phyloP scores from a whole-genome alignment of 2,113 vertebrate species.

The Athene cunicularia region DNA sequence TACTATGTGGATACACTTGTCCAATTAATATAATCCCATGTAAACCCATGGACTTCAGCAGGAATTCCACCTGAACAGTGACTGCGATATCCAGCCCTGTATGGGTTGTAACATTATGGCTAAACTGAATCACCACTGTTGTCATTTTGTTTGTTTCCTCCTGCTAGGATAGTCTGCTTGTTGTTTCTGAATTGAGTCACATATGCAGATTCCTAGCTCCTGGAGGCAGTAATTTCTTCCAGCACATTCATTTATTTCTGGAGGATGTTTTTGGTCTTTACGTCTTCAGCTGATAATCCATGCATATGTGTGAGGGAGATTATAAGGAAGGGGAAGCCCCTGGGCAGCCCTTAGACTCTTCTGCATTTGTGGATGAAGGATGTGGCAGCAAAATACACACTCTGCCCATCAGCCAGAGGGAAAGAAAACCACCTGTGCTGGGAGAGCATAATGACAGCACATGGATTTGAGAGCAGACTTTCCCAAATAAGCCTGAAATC shows the following conservation, averaged over 20 bases:
- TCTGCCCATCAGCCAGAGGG: neutral
- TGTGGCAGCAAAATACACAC: conserved; percentile 24
- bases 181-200: neutral
- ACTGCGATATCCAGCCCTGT: neutral
- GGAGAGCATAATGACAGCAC: neutral
- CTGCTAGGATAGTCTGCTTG: neutral
- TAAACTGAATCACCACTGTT: neutral
- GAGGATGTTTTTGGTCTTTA: neutral
- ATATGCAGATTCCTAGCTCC: neutral
- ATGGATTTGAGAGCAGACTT: neutral
- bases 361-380: neutral
- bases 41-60: neutral
- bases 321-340: neutral
- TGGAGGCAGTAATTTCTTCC: neutral
- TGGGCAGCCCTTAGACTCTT: neutral
- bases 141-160: neutral
- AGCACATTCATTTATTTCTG: conserved; percentile 12
- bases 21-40: neutral
- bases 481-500: neutral
- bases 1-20: neutral
- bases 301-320: conserved; percentile 10
- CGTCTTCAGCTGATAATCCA: neutral
- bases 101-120: neutral
- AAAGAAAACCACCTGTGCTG: neutral
- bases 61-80: neutral